phyloP scores from a whole-genome alignment of 1,140 invertebrate genomes.

The Panagrolaimus sp. region DNA sequence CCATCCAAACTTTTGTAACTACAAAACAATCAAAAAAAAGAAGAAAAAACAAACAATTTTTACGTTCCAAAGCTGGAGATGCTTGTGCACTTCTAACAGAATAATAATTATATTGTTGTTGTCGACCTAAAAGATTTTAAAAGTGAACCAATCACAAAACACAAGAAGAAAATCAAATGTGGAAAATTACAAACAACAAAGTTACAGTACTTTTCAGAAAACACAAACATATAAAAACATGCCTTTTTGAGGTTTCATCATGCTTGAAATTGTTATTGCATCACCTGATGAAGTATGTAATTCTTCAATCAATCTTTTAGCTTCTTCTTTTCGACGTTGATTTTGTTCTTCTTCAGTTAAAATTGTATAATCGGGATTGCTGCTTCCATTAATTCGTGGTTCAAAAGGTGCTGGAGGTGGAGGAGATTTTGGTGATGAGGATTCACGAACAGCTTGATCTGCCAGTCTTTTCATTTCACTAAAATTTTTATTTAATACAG shows the following conservation, averaged over 20 bases:
- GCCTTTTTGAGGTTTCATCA: neutral
- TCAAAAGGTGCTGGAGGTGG: neutral
- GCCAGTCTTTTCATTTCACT: conserved; percentile 13
- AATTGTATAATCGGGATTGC: no score
- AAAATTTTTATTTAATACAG: no score
- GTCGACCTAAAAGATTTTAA: neutral
- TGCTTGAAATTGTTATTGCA: neutral
- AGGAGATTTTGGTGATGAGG: neutral
- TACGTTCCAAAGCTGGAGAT: neutral
- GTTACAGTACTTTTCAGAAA: neutral
- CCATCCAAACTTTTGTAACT: no score
- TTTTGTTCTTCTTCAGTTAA: neutral
- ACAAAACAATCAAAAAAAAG: neutral
- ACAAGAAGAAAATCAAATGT: neutral
- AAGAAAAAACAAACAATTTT: conserved; percentile 11
- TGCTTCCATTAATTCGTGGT: neutral
- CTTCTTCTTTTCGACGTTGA: neutral
- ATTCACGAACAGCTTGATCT: neutral
- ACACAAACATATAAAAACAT: neutral
- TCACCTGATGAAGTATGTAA: neutral
- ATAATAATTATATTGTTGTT: conserved; percentile 14
- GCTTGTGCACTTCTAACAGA: conserved; percentile 16
- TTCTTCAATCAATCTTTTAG: neutral
- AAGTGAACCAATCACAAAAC: neutral
- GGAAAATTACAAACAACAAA: neutral